A percentile compares a stretch with the other conserved stretches of the same genome.
Evolutionary conservation across 1,140 invertebrate species (phyloP).

Genomic region (Akabosia matsudoensis): DNA sequence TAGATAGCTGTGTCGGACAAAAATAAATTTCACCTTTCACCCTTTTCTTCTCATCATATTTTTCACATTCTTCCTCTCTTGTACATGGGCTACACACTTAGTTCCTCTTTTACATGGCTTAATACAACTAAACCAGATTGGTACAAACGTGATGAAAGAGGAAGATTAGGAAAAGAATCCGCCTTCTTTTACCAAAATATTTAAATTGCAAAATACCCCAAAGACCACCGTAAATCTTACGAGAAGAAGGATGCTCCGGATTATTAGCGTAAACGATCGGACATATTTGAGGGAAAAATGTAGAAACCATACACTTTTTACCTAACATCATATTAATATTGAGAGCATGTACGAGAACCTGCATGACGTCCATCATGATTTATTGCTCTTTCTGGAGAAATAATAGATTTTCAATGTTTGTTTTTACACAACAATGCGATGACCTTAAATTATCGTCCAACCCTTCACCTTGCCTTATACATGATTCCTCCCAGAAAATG

Average conservation of each 20-base stretch:
- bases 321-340: background rate
- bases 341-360: too few relatives aligned
- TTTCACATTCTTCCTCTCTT: background rate
- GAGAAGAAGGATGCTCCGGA: too few relatives aligned
- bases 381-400: background rate
- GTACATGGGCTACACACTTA: too few relatives aligned
- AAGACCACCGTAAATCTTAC: background rate
- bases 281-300: too few relatives aligned
- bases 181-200: background rate
- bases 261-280: too few relatives aligned
- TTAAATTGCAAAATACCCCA: background rate
- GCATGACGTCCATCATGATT: too few relatives aligned
- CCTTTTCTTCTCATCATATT: background rate
- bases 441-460: background rate
- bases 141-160: too few relatives aligned
- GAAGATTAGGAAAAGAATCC: too few relatives aligned
- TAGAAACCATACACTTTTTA: too few relatives aligned
- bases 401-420: background rate
- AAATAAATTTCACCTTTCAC: constrained; percentile 17
- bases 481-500: background rate
- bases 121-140: too few relatives aligned
- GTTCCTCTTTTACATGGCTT: too few relatives aligned
- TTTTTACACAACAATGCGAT: background rate
- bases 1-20: background rate
- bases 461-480: background rate